These are phyloP conservation scores for Sarcophilus harrisii DNA, from an alignment of 2,797 vertebrate genomes.

Conservation along the genomic window DNA sequence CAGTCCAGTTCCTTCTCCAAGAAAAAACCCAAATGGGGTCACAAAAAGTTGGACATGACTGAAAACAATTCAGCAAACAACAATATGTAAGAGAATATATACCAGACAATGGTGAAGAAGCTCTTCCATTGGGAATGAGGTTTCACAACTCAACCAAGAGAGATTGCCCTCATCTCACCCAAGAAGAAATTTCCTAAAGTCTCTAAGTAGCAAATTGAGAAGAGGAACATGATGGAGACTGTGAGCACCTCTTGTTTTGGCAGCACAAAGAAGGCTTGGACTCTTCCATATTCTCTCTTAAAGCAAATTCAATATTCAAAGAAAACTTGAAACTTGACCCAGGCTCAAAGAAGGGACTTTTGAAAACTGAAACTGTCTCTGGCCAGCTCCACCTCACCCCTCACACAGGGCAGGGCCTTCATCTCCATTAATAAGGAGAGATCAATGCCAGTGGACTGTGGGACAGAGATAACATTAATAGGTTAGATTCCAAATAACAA, in stretches of 20 bases:
- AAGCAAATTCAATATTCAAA: neutral
- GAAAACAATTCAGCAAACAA: neutral
- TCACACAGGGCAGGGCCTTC: neutral
- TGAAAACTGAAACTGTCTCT: neutral
- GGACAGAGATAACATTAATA: neutral
- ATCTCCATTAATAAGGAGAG: neutral
- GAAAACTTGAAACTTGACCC: neutral
- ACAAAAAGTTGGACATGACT: neutral
- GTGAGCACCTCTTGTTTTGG: neutral
- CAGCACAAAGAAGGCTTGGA: neutral
- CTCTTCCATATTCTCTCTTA: neutral
- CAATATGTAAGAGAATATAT: neutral
- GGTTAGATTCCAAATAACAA: neutral
- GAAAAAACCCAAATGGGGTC: neutral
- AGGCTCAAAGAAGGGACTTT: neutral
- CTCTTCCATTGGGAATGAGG: neutral
- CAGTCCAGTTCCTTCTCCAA: neutral
- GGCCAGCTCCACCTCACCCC: fast-evolving
- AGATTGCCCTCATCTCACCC: neutral
- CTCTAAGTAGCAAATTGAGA: neutral
- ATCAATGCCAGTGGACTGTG: neutral
- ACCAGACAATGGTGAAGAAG: neutral
- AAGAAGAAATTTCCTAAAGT: neutral
- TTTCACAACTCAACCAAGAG: neutral
- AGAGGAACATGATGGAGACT: neutral